Evolutionary conservation across 53 echinoderm and acorn worm genomes (phyloP).

Genomic region (Echinometra lucunter): DNA sequence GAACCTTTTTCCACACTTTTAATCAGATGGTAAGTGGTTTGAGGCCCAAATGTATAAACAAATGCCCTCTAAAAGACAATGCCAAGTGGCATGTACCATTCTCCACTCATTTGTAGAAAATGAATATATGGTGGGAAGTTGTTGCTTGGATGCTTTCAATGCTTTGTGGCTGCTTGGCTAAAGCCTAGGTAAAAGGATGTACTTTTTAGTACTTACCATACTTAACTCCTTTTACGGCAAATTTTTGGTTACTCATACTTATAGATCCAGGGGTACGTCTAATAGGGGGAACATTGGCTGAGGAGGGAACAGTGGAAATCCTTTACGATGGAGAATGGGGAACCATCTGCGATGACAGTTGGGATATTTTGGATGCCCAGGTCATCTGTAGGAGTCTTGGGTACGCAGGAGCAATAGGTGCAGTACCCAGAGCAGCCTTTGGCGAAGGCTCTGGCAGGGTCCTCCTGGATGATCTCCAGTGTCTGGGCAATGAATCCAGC

Average conservation of each 20-base stretch:
- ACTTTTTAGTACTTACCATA: too few species aligned
- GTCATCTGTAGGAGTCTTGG: conserved; percentile 13
- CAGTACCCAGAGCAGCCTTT: background rate
- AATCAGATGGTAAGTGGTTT: too few species aligned
- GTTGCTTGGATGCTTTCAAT: too few species aligned
- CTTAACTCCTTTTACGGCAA: background rate
- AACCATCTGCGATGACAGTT: conserved; percentile 20
- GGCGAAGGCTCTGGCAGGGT: background rate
- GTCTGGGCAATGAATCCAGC: background rate
- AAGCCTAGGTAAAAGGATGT: too few species aligned
- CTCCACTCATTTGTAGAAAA: too few species aligned
- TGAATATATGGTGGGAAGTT: too few species aligned
- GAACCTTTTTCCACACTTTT: too few species aligned
- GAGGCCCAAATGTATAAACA: too few species aligned
- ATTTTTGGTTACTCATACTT: background rate
- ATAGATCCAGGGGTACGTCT: background rate
- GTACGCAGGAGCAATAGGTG: background rate
- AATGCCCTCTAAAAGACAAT: too few species aligned
- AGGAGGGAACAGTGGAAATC: background rate
- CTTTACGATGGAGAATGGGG: conserved; percentile 15
- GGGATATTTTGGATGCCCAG: background rate
- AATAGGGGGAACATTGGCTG: background rate
- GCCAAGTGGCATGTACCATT: too few species aligned
- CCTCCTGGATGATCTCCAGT: background rate
- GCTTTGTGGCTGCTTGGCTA: too few species aligned